Percentiles rank a stretch among this genome's conserved stretches.
These are phyloP conservation scores for Euproctis similis DNA, from an alignment of 2,888 invertebrate genomes.

Conservation along the genomic window DNA sequence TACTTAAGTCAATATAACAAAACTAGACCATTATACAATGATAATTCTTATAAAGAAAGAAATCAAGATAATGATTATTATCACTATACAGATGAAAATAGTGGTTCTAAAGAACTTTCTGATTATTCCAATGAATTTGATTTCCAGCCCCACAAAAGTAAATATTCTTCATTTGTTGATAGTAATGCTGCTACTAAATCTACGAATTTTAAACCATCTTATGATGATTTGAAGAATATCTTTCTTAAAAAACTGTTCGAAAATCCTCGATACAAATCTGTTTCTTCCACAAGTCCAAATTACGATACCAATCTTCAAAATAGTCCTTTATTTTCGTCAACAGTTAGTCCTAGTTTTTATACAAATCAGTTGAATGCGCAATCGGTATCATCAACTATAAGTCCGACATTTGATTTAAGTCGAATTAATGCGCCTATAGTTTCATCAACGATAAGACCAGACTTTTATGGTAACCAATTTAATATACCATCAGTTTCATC, in stretches of 20 bases:
- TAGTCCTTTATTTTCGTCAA: slow-evolving; percentile 10
- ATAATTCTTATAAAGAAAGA: slow-evolving; percentile 3
- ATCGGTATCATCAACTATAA: slow-evolving; percentile 1
- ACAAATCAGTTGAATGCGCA: neutral
- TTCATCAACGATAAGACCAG: slow-evolving; percentile 30
- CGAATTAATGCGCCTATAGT: neutral
- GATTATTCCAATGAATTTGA: slow-evolving; percentile 48
- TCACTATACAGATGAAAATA: slow-evolving; percentile 36
- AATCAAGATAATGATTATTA: slow-evolving; percentile 28
- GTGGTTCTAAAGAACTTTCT: slow-evolving; percentile 42
- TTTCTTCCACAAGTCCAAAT: neutral
- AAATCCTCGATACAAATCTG: neutral
- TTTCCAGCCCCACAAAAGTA: slow-evolving; percentile 43
- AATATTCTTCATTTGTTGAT: slow-evolving; percentile 32
- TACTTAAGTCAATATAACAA: slow-evolving; percentile 9
- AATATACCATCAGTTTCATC: slow-evolving; percentile 23
- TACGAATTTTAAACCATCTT: slow-evolving; percentile 32
- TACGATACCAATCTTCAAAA: neutral
- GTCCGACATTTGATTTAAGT: neutral
- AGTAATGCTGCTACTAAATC: slow-evolving; percentile 17
- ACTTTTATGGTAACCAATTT: slow-evolving; percentile 8
- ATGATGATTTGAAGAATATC: slow-evolving; percentile 42
- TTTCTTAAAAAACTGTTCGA: slow-evolving; percentile 21
- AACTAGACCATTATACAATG: neutral
- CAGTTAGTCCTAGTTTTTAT: slow-evolving; percentile 28